A percentile compares a stretch with the other conserved stretches of the same genome.
These are phyloP conservation scores for Geothlypis trichas DNA, from an alignment of 2,113 vertebrate genomes.

Conservation along the genomic window DNA sequence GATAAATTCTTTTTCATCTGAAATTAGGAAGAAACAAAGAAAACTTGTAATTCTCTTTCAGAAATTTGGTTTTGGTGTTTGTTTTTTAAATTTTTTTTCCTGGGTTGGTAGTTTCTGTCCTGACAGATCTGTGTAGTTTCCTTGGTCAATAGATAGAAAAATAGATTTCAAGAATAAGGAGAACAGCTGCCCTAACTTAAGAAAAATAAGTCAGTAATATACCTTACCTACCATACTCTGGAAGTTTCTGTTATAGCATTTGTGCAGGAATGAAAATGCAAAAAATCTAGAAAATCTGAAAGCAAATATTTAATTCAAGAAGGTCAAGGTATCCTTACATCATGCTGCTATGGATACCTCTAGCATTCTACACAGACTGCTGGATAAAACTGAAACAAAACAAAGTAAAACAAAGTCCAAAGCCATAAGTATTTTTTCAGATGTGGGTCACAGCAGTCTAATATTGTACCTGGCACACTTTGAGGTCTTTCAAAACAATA, in stretches of 20 bases:
- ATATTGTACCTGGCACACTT: not conserved
- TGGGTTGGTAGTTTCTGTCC: not conserved
- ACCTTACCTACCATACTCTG: not conserved
- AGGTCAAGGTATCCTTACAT: not conserved
- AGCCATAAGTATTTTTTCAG: not conserved
- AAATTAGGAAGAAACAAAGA: not conserved
- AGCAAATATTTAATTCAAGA: not conserved
- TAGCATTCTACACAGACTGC: not conserved
- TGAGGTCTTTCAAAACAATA: not conserved
- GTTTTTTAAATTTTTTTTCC: rapidly evolving
- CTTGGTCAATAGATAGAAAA: not conserved
- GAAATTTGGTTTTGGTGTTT: not conserved
- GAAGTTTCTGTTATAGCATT: not conserved
- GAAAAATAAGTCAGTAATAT: not conserved
- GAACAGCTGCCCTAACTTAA: not conserved
- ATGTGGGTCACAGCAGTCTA: not conserved
- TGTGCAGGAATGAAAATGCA: not conserved
- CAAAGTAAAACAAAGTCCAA: not conserved
- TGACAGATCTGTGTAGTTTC: not conserved
- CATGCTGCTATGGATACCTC: not conserved
- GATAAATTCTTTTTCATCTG: not conserved
- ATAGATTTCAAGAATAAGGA: not conserved
- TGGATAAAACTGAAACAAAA: not conserved
- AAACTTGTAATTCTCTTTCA: not conserved
- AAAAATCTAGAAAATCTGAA: not conserved